A percentile compares a stretch with the other conserved stretches of the same genome.
phyloP scores from a whole-genome alignment of 2,888 invertebrate species.

The Slavum lentiscoides region DNA sequence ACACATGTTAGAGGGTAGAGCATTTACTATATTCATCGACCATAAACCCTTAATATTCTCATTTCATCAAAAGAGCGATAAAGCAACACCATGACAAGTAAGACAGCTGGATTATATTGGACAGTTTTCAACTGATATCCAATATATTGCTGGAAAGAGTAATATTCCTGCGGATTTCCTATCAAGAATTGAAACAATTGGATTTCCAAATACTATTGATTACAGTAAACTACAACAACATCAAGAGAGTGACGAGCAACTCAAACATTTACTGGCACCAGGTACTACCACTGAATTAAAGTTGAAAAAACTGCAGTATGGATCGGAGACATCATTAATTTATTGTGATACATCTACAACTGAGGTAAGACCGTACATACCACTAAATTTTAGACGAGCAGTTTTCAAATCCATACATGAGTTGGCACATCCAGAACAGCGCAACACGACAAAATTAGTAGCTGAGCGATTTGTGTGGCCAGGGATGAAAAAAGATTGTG shows the following conservation, averaged over 20 bases:
- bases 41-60: slow-evolving; percentile 54
- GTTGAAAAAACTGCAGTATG: background rate
- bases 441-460: slow-evolving; percentile 57
- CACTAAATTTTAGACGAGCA: slow-evolving; percentile 2
- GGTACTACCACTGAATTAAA: slow-evolving; percentile 48
- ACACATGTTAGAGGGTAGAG: slow-evolving; percentile 54
- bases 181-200: slow-evolving; percentile 42
- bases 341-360: slow-evolving; percentile 52
- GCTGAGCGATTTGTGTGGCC: slow-evolving; percentile 59
- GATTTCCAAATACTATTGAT: slow-evolving; percentile 46
- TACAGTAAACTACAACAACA: background rate
- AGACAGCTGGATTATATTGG: slow-evolving; percentile 41
- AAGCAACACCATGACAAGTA: slow-evolving; percentile 27
- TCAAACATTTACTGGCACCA: background rate
- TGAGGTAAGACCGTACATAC: slow-evolving; percentile 56
- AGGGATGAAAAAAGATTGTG: slow-evolving; percentile 58
- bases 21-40: slow-evolving; percentile 54
- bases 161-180: slow-evolving; percentile 49
- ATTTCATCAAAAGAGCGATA: slow-evolving; percentile 48
- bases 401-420: slow-evolving; percentile 56
- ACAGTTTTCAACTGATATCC: slow-evolving; percentile 54
- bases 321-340: background rate
- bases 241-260: slow-evolving; percentile 26
- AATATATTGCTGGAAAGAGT: slow-evolving; percentile 34
- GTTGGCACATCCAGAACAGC: slow-evolving; percentile 57